Evolutionary conservation across 2,113 vertebrate genomes (phyloP).

Genomic region (Daphoenositta chrysoptera): DNA sequence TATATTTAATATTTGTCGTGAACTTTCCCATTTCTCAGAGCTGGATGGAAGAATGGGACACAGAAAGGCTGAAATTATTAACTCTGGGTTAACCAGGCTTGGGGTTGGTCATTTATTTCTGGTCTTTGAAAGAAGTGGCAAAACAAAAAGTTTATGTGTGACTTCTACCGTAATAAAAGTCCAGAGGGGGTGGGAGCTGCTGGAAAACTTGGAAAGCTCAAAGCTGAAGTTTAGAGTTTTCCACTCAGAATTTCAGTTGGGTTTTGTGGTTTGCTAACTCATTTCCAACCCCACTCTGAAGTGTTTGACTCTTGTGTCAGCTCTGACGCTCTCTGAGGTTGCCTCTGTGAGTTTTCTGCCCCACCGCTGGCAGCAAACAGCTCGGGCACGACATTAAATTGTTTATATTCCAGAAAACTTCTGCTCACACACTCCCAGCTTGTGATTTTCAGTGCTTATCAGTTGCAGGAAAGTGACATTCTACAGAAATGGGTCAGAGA

Average conservation of each 20-base stretch:
- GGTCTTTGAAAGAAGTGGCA: not conserved
- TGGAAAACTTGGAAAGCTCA: not conserved
- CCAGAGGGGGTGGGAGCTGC: not conserved
- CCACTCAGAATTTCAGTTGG: not conserved
- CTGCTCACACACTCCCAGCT: not conserved
- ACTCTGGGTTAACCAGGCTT: not conserved
- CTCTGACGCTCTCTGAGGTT: not conserved
- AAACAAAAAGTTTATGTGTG: not conserved
- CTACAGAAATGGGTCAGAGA: not conserved
- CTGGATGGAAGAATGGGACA: fast-evolving
- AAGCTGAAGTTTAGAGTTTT: not conserved
- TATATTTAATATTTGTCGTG: not conserved
- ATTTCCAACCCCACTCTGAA: not conserved
- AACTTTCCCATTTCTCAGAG: not conserved
- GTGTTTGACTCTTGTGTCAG: not conserved
- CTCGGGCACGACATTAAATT: not conserved
- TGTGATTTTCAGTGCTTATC: not conserved
- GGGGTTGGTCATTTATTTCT: not conserved
- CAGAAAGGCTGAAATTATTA: not conserved
- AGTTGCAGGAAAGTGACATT: fast-evolving
- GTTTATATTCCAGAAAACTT: not conserved
- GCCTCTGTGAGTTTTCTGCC: not conserved
- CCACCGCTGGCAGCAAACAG: not conserved
- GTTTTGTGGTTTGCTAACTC: not conserved
- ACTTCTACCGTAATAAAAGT: not conserved